Conservation (phyloP, 2,888 invertebrate genomes). For the Octodonta nipae region DNA sequence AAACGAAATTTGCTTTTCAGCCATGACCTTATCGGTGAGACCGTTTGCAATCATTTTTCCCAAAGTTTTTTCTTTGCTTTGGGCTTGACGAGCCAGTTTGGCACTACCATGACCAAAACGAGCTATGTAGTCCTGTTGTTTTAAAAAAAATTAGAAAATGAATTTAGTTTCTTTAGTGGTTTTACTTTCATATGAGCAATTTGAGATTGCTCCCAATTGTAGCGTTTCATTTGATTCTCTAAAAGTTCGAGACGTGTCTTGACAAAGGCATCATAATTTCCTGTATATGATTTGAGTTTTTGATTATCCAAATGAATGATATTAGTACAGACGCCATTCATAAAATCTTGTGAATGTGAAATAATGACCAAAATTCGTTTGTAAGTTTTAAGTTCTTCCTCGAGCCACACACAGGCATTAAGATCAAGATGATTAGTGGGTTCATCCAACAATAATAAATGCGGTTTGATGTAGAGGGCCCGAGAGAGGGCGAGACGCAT, state of each 20-base stretch:
- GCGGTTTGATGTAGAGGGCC: conserved; percentile 95
- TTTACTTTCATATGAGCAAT: conserved; percentile 93
- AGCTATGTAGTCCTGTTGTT: conserved; percentile 81
- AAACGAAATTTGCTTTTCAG: conserved; percentile 85
- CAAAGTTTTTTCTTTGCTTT: conserved; percentile 97
- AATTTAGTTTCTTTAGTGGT: neutral
- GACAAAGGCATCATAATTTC: conserved; percentile 91
- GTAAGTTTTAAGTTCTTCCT: conserved; percentile 92
- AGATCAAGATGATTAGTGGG: conserved; percentile 93
- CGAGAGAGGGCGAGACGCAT: conserved; percentile 97
- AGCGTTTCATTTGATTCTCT: conserved; percentile 98
- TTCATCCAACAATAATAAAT: conserved; percentile 88
- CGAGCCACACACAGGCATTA: conserved; percentile 98
- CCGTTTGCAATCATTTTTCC: conserved; percentile 99
- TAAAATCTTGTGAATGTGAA: conserved; percentile 98
- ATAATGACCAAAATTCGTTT: conserved; percentile 93
- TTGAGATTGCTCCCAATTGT: conserved; percentile 99
- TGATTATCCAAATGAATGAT: conserved; percentile 91
- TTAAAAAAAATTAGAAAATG: conserved; percentile 1
- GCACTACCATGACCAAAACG: conserved; percentile 99
- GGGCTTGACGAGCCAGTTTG: conserved; percentile 94
- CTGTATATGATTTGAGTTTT: conserved; percentile 82
- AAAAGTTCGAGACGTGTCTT: conserved; percentile 85
- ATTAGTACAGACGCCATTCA: conserved; percentile 94
- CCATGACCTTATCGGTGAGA: conserved; percentile 84